A percentile compares a stretch with the other conserved stretches of the same genome.
These are phyloP conservation scores for Cataglyphis albicans DNA, from an alignment of 2,888 invertebrate genomes.

Conservation along the genomic window DNA sequence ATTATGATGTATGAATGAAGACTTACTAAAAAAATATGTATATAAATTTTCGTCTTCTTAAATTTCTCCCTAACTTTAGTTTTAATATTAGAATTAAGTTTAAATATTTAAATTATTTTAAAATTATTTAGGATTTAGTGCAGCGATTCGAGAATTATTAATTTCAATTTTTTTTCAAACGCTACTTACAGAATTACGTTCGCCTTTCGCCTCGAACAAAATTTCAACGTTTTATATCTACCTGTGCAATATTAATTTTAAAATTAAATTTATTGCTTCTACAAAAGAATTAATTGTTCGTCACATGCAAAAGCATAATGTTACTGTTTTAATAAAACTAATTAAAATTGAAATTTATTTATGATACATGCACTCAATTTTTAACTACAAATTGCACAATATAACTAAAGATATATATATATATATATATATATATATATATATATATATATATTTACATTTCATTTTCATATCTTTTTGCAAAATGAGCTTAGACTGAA, in stretches of 20 bases:
- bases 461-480: slow-evolving; percentile 19
- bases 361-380: background rate
- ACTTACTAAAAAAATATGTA: background rate
- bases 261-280: background rate
- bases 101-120: background rate
- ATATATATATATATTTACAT: background rate
- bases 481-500: slow-evolving; percentile 31
- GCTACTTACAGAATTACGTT: background rate
- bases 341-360: background rate
- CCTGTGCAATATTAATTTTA: background rate
- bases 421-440: no score
- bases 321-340: background rate
- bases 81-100: background rate
- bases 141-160: background rate
- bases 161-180: background rate
- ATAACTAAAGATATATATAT: background rate
- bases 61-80: background rate
- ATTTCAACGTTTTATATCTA: background rate
- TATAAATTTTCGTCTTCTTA: background rate
- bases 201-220: background rate
- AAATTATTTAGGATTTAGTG: background rate
- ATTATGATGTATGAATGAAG: background rate
- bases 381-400: background rate
- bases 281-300: background rate
- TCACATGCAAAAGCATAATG: background rate